These are phyloP conservation scores for Chloroclystis v-ata DNA, from an alignment of 2,888 invertebrate species.

Conservation along the genomic window DNA sequence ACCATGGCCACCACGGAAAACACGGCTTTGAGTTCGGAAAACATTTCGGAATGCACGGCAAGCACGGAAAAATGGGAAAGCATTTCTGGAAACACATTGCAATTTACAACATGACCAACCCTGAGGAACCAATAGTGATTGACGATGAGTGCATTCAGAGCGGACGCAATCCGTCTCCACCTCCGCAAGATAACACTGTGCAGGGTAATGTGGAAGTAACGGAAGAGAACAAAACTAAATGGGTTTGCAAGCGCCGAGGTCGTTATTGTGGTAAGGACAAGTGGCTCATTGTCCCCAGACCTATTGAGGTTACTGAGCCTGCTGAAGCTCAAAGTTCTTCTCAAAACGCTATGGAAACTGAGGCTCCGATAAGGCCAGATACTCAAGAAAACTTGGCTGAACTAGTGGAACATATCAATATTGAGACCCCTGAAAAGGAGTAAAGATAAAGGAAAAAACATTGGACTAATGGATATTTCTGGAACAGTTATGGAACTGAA, in stretches of 20 bases:
- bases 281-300: slow-evolving; percentile 8
- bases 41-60: slow-evolving; percentile 13
- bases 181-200: slow-evolving; percentile 15
- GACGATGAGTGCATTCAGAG: slow-evolving; percentile 17
- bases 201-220: slow-evolving; percentile 3
- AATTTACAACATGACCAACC: slow-evolving; percentile 16
- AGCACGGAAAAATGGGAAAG: slow-evolving; percentile 23
- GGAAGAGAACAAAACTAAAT: slow-evolving; percentile 5
- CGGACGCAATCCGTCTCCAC: slow-evolving; percentile 21
- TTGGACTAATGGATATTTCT: neutral
- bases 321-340: slow-evolving; percentile 6
- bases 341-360: slow-evolving; percentile 15
- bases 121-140: slow-evolving; percentile 25
- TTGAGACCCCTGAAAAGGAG: slow-evolving; percentile 19
- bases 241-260: slow-evolving; percentile 14
- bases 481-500: slow-evolving; percentile 2
- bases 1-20: slow-evolving; percentile 18
- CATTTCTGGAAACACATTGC: slow-evolving; percentile 23
- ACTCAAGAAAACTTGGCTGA: slow-evolving; percentile 29
- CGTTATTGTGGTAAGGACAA: slow-evolving; percentile 20
- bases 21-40: slow-evolving; percentile 17
- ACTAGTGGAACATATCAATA: slow-evolving; percentile 34
- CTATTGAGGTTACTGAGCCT: too few species aligned
- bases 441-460: slow-evolving; percentile 10
- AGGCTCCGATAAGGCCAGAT: slow-evolving; percentile 3